A percentile compares a stretch with the other conserved stretches of the same genome.
phyloP scores from a whole-genome alignment of 2,113 vertebrate species.

The Polypterus bichir region DNA sequence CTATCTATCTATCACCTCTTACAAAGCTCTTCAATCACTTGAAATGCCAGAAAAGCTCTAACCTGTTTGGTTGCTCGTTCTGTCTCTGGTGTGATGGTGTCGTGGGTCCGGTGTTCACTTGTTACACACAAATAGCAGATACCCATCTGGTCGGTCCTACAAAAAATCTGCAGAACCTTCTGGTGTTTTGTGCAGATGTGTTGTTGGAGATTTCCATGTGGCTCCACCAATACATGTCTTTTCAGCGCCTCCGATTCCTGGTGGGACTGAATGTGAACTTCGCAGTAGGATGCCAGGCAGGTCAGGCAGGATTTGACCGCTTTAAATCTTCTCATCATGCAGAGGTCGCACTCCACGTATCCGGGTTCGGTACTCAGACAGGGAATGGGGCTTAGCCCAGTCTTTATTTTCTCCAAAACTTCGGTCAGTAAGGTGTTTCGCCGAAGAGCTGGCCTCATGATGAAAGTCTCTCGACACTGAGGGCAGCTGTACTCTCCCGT shows the following conservation, averaged over 20 bases:
- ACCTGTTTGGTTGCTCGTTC: slow-evolving; percentile 75
- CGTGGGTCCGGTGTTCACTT: slow-evolving; percentile 69
- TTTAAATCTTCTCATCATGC: slow-evolving; percentile 5
- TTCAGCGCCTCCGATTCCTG: background rate
- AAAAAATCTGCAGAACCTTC: slow-evolving; percentile 80
- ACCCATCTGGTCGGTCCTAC: slow-evolving; percentile 60
- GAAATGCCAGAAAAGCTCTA: background rate
- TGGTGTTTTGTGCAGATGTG: slow-evolving; percentile 80
- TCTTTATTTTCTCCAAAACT: slow-evolving; percentile 69
- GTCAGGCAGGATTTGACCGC: slow-evolving; percentile 10
- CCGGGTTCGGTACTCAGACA: background rate
- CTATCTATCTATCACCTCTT: too few species aligned
- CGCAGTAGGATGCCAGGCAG: slow-evolving; percentile 12
- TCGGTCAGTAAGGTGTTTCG: slow-evolving; percentile 86
- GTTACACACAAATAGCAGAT: slow-evolving; percentile 71
- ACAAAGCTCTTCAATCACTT: too few species aligned
- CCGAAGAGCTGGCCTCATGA: slow-evolving; percentile 60
- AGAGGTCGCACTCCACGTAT: slow-evolving; percentile 6
- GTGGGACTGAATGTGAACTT: slow-evolving; percentile 8
- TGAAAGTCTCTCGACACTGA: slow-evolving; percentile 72
- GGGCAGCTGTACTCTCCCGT: slow-evolving; percentile 54
- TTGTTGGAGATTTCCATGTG: slow-evolving; percentile 56
- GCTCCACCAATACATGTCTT: slow-evolving; percentile 31
- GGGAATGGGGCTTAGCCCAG: slow-evolving; percentile 16
- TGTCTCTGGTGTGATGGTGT: slow-evolving; percentile 64